These are phyloP conservation scores for Dipus sagitta DNA, from an alignment of 2,797 vertebrate species.

Conservation along the genomic window DNA sequence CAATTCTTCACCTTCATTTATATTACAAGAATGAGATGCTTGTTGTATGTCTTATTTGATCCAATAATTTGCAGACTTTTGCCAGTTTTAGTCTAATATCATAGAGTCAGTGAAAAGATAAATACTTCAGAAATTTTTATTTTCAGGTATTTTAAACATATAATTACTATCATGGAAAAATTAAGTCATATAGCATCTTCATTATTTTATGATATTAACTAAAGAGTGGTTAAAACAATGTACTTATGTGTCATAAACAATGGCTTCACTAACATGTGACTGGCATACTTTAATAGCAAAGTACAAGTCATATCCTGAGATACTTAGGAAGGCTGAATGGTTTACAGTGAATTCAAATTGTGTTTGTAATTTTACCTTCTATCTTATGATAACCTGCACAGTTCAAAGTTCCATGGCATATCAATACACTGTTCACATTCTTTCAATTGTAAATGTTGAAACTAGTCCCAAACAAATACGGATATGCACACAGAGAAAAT, in stretches of 20 bases:
- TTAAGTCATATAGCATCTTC: neutral
- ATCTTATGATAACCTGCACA: neutral
- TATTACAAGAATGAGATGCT: neutral
- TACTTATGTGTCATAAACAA: neutral
- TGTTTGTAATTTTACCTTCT: neutral
- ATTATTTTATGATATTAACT: constrained; percentile 17
- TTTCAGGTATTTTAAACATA: constrained; percentile 8
- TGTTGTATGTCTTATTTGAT: neutral
- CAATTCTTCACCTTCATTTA: neutral
- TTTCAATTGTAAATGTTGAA: constrained; percentile 28
- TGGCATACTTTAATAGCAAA: neutral
- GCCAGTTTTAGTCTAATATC: neutral
- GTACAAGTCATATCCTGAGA: neutral
- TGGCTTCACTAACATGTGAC: neutral
- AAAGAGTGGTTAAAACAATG: neutral
- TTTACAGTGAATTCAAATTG: constrained; percentile 7
- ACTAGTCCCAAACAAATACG: neutral
- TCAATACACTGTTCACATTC: neutral
- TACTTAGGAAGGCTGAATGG: neutral
- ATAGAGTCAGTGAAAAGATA: constrained; percentile 2
- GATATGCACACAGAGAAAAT: neutral
- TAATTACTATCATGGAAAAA: neutral
- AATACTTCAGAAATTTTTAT: neutral
- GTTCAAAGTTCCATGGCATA: neutral
- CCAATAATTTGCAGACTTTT: neutral